A percentile compares a stretch with the other conserved stretches of the same genome.
Evolutionary conservation across 2,888 invertebrate species (phyloP).

Genomic region (Nebria salina): DNA sequence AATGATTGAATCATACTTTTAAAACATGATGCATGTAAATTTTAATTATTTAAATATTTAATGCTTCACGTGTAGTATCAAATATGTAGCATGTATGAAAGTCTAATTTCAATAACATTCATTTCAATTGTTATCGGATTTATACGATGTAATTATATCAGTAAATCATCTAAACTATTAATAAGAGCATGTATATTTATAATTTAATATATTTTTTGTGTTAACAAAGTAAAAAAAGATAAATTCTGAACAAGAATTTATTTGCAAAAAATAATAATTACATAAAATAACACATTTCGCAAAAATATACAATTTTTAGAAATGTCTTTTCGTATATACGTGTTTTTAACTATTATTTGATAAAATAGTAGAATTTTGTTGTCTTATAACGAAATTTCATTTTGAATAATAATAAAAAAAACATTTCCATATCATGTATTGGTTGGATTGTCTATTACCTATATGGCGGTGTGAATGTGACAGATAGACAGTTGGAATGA

Average conservation of each 20-base stretch:
- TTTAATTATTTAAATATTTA: not conserved
- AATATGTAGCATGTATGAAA: not conserved
- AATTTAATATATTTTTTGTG: too few species aligned
- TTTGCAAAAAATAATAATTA: too few species aligned
- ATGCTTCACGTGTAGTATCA: not conserved
- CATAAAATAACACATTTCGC: too few species aligned
- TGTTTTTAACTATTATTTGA: not conserved
- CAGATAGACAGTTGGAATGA: slow-evolving; percentile 1
- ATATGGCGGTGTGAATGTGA: not conserved
- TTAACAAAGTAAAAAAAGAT: too few species aligned
- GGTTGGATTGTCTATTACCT: not conserved
- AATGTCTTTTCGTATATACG: too few species aligned
- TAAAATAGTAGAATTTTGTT: not conserved
- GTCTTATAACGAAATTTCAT: not conserved
- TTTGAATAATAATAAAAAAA: not conserved
- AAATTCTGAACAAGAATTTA: too few species aligned
- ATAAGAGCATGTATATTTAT: too few species aligned
- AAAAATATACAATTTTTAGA: too few species aligned
- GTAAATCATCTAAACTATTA: too few species aligned
- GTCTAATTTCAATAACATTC: not conserved
- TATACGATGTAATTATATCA: too few species aligned
- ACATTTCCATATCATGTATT: not conserved
- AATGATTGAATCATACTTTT: not conserved
- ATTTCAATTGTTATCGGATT: too few species aligned
- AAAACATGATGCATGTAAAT: not conserved